Percentiles rank a stretch among this genome's conserved stretches.
These are phyloP conservation scores for Venustoraphidia nigricollis DNA, from an alignment of 2,888 invertebrate species.

Conservation along the genomic window DNA sequence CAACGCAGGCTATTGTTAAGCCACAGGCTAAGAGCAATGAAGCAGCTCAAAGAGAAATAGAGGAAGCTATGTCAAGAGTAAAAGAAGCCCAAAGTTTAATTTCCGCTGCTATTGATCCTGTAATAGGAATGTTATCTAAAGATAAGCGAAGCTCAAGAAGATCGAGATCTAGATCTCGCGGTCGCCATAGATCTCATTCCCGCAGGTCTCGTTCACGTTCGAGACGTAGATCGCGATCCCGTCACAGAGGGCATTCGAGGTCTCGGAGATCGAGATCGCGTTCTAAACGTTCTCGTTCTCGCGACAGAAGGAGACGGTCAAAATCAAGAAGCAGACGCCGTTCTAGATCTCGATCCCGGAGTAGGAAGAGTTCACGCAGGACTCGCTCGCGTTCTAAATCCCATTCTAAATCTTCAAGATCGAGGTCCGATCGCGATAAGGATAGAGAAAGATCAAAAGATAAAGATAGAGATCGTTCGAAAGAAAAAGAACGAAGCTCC, in stretches of 20 bases:
- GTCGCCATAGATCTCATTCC: conserved; percentile 30
- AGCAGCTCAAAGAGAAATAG: conserved; percentile 88
- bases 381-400: conserved; percentile 15
- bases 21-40: conserved; percentile 93
- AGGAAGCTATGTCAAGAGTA: conserved; percentile 92
- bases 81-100: conserved; percentile 93
- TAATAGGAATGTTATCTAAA: conserved; percentile 73
- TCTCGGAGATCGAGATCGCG: conserved; percentile 39
- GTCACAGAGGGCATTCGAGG: conserved; percentile 37
- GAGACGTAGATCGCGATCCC: conserved; percentile 40
- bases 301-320: conserved; percentile 27
- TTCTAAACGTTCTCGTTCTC: conserved; percentile 34
- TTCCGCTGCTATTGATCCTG: conserved; percentile 84
- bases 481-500: conserved; percentile 8
- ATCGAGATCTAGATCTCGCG: conserved; percentile 25
- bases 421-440: conserved; percentile 14
- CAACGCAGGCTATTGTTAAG: conserved; percentile 79
- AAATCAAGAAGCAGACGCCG: conserved; percentile 21
- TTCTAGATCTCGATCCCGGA: conserved; percentile 22
- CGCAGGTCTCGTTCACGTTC: conserved; percentile 49
- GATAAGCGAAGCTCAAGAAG: conserved; percentile 50
- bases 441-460: conserved; percentile 10
- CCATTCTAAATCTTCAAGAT: conserved; percentile 9
- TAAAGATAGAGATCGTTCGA: conserved; percentile 11
- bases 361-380: conserved; percentile 21